Evolutionary conservation across 92 coral and sea anemone species (phyloP).

Genomic region (Desmophyllum pertusum): DNA sequence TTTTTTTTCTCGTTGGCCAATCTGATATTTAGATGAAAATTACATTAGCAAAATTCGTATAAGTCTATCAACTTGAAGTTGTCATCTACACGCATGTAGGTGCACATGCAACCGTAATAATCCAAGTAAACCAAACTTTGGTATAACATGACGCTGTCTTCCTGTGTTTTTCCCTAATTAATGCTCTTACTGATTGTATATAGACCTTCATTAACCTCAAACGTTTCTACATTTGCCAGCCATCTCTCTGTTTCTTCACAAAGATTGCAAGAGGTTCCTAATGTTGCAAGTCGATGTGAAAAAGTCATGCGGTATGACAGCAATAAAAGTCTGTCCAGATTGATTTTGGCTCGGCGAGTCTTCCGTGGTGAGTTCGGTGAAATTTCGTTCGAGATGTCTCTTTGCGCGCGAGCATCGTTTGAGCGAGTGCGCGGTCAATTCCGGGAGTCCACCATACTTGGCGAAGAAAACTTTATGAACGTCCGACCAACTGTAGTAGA

Average conservation of each 20-base stretch:
- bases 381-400: constrained; percentile 87
- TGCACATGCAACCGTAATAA: background rate
- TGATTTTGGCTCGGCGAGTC: constrained; percentile 25
- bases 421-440: constrained; percentile 72
- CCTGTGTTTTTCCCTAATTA: background rate
- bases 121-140: background rate
- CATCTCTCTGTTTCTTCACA: background rate
- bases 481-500: constrained; percentile 92
- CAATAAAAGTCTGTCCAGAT: constrained; percentile 6
- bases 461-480: constrained; percentile 81
- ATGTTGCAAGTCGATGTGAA: constrained; percentile 22
- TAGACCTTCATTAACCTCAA: background rate
- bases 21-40: background rate
- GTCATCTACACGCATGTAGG: too few relatives aligned
- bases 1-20: background rate
- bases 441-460: constrained; percentile 81
- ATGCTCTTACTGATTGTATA: background rate
- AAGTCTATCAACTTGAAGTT: background rate
- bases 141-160: background rate
- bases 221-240: background rate
- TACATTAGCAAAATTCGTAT: background rate
- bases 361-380: constrained; percentile 32
- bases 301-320: constrained; percentile 29
- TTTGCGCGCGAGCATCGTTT: constrained; percentile 94
- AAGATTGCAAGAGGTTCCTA: constrained; percentile 12